A percentile compares a stretch with the other conserved stretches of the same genome.
phyloP scores from a whole-genome alignment of 2,113 vertebrate species.

The Genyomyrus donnyi region DNA sequence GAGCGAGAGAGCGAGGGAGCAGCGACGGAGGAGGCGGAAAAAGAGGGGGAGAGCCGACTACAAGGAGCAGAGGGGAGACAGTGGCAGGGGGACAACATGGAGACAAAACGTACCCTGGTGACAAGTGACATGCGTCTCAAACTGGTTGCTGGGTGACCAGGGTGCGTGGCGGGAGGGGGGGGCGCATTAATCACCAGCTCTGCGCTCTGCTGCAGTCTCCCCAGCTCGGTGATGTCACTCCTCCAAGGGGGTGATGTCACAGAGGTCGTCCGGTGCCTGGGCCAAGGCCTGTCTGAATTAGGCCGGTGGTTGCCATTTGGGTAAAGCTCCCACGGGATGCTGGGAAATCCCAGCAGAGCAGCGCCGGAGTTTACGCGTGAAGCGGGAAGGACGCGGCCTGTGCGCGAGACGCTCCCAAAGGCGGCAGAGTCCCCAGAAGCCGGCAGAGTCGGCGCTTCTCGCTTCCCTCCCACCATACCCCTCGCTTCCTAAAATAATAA shows the following conservation, averaged over 20 bases:
- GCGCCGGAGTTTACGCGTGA: neutral
- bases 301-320: neutral
- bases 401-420: neutral
- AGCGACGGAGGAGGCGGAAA: slow-evolving; percentile 4
- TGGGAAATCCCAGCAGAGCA: neutral
- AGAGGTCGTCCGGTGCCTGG: neutral
- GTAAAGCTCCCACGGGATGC: neutral
- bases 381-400: neutral
- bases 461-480: too few species aligned
- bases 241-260: neutral
- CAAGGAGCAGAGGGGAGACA: neutral
- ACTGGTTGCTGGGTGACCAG: neutral
- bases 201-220: neutral
- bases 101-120: neutral
- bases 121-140: neutral
- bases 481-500: neutral
- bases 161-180: neutral
- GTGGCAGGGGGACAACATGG: neutral
- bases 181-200: neutral
- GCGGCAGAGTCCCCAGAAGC: neutral
- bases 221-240: neutral
- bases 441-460: too few species aligned
- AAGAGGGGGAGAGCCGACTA: neutral
- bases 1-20: neutral
- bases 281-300: neutral